A percentile compares a stretch with the other conserved stretches of the same genome.
These are phyloP conservation scores for Blennius ocellaris DNA, from an alignment of 2,113 vertebrate genomes.

Conservation along the genomic window DNA sequence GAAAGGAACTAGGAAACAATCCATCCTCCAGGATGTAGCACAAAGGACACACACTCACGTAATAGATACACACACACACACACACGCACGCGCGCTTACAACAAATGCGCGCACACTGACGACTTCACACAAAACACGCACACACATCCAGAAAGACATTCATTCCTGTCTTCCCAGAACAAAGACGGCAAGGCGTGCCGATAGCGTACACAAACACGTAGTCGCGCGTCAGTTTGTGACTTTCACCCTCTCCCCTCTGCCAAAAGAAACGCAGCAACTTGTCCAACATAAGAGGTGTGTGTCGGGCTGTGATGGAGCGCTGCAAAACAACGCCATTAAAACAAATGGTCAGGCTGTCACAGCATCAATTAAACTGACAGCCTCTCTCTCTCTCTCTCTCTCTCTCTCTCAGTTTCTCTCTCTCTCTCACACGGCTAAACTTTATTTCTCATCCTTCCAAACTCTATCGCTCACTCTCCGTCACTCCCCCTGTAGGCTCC, in stretches of 20 bases:
- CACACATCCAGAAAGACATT: constrained; percentile 18
- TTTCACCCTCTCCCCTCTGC: constrained; percentile 29
- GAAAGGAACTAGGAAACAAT: constrained; percentile 76
- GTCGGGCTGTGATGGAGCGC: constrained; percentile 47
- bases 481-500: constrained; percentile 17
- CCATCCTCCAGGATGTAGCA: constrained; percentile 70
- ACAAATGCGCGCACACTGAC: background rate
- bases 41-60: constrained; percentile 11
- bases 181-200: background rate
- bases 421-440: constrained; percentile 22
- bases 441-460: constrained; percentile 58
- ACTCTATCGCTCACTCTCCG: constrained; percentile 48
- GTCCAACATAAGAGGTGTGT: constrained; percentile 65
- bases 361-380: constrained; percentile 71
- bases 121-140: constrained; percentile 8
- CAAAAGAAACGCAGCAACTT: constrained; percentile 47
- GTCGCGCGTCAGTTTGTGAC: constrained; percentile 31
- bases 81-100: background rate
- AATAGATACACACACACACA: constrained; percentile 14
- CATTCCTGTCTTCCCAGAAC: constrained; percentile 28
- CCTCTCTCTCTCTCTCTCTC: constrained; percentile 17
- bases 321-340: constrained; percentile 69
- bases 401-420: too few species aligned
- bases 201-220: background rate
- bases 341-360: constrained; percentile 67